These are phyloP conservation scores for Venturia canescens DNA, from an alignment of 1,140 invertebrate genomes.

Conservation along the genomic window DNA sequence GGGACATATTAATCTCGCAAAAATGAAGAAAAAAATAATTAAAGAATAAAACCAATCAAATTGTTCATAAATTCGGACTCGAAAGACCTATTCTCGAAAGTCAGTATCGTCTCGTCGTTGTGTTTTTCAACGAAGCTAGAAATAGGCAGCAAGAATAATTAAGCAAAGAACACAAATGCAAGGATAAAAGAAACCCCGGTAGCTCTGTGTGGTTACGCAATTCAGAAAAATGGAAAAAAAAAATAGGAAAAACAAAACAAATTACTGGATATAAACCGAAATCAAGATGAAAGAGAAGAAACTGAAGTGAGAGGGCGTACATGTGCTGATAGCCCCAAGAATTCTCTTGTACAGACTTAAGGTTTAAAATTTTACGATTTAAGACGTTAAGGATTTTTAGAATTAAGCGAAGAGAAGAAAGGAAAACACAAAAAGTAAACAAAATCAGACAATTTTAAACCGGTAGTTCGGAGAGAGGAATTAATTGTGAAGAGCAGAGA, in stretches of 20 bases:
- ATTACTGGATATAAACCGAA: neutral
- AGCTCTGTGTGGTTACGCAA: conserved; percentile 32
- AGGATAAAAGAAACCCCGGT: conserved; percentile 43
- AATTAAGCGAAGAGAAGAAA: conserved; percentile 54
- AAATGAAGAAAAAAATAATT: conserved; percentile 1
- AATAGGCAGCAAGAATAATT: conserved; percentile 41
- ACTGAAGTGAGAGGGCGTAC: conserved; percentile 54
- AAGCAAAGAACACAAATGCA: conserved; percentile 38
- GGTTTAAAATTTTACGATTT: conserved; percentile 62
- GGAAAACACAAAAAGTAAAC: neutral
- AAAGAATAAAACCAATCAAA: neutral
- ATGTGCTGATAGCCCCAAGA: conserved; percentile 64
- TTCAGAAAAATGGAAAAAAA: neutral
- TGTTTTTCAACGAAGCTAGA: neutral
- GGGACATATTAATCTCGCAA: neutral
- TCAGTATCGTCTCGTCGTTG: conserved; percentile 47
- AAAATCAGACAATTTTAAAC: conserved; percentile 40
- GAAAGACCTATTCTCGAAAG: conserved; percentile 37
- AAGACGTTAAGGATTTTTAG: conserved; percentile 68
- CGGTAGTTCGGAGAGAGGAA: conserved; percentile 36
- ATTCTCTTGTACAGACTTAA: conserved; percentile 70
- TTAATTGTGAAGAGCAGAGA: conserved; percentile 44
- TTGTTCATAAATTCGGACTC: neutral
- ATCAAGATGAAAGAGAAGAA: conserved; percentile 15
- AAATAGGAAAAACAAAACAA: conserved; percentile 15